Conservation (phyloP, 2,888 invertebrate species). For the Amblyteles armatorius region DNA sequence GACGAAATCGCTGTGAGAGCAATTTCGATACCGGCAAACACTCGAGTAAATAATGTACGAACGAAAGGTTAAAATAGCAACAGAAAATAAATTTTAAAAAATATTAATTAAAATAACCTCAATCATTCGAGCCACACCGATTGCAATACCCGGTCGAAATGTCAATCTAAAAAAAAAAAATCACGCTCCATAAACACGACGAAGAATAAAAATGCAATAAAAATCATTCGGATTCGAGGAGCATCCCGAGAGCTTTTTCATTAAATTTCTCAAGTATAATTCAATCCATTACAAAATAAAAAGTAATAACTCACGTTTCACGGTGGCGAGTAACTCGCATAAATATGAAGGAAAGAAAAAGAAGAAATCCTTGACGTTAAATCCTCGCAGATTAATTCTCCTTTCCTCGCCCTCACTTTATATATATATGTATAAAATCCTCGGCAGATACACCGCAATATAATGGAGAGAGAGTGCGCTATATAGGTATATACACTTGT, state of each 20-base stretch:
- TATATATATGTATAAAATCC: conserved; percentile 25
- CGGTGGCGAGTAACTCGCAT: conserved; percentile 8
- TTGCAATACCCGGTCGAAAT: not conserved
- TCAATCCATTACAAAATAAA: conserved; percentile 29
- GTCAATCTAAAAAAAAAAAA: not conserved
- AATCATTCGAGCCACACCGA: not conserved
- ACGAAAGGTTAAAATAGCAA: not conserved
- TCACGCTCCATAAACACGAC: not conserved
- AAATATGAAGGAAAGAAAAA: conserved; percentile 18
- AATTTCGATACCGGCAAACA: conserved; percentile 27
- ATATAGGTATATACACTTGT: conserved; percentile 30
- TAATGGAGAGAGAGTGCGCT: not conserved
- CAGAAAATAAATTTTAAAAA: not conserved
- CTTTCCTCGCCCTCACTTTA: conserved; percentile 52
- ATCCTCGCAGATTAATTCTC: conserved; percentile 60
- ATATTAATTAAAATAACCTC: not conserved
- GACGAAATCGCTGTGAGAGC: not conserved
- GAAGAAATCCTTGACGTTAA: conserved; percentile 36
- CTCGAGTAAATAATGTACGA: not conserved
- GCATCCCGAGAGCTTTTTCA: conserved; percentile 21
- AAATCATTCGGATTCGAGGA: conserved; percentile 17
- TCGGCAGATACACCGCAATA: conserved; percentile 20
- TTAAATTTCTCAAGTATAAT: conserved; percentile 32
- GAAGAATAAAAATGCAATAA: not conserved
- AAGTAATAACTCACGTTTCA: conserved; percentile 59